Percentiles rank a stretch among this genome's conserved stretches.
Evolutionary conservation across 2,797 vertebrate species (phyloP).

Genomic region (Periophthalmus magnuspinnatus): DNA sequence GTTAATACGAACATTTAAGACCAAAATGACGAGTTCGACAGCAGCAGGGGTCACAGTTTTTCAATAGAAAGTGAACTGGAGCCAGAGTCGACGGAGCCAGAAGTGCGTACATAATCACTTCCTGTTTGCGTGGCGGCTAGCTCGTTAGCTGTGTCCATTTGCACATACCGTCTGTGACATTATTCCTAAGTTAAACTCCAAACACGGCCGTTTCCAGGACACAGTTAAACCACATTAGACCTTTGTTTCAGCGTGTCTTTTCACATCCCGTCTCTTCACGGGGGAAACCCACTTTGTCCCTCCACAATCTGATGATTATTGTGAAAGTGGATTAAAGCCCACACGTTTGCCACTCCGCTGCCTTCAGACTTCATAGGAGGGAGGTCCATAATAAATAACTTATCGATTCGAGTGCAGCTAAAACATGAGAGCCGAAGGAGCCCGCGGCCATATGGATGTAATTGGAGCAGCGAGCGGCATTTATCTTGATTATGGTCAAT

Average conservation of each 20-base stretch:
- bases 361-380: constrained; percentile 26
- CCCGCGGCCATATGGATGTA: constrained; percentile 52
- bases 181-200: background rate
- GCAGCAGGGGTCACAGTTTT: no score
- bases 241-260: background rate
- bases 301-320: constrained; percentile 45
- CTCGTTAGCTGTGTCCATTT: no score
- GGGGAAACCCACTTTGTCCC: constrained; percentile 21
- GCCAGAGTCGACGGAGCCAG: no score
- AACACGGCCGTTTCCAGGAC: background rate
- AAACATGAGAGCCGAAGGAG: constrained; percentile 62
- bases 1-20: no score
- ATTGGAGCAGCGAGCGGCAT: constrained; percentile 68
- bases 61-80: no score
- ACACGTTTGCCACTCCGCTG: constrained; percentile 15
- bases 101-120: no score
- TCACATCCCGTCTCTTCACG: constrained; percentile 5
- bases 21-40: no score
- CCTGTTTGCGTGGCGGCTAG: no score
- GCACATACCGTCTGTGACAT: no score
- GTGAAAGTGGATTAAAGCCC: constrained; percentile 53
- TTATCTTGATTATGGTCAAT: constrained; percentile 78
- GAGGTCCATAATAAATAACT: constrained; percentile 68
- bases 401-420: constrained; percentile 70
- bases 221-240: background rate